Base-by-base conservation (phyloP, 2,113 vertebrate genomes). In the Myrmecophaga tridactyla region DNA sequence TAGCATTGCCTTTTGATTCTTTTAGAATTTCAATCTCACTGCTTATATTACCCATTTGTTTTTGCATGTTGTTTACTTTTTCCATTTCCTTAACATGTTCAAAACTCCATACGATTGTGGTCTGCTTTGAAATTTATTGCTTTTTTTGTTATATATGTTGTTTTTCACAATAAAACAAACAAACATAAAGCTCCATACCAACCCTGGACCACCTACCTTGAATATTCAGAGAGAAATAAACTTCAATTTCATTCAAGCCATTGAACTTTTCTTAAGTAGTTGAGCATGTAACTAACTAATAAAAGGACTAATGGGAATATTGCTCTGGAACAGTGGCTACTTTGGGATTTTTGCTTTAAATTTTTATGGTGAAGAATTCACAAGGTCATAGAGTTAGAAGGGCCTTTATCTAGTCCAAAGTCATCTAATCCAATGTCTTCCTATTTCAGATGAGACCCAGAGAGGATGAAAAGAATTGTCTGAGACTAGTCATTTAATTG, bases 361-460 rank as follows among this genome's bases (percentile, higher is more conserved):
- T 12, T 2, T 69, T 88, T 91, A 27, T 29, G 60, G 60, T 27
- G 29, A 11, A 63, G 58, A 60, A 23, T 60, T 23, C 46, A 25
- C 25, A 60, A 60, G 23, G 58, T 60, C 58, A 23, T 60, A 70
- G 4, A 84, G 39, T 62, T 18, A 78, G 48, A 82, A 86, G 80
- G 20, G 56, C 29, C 51, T 73, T 80, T 85, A 53, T 93, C 75
- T 86, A 48, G 46, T 48, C 46, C 46, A 48, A 48, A 7, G 31
- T 39, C 46, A 78, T 89, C 46, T 82, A 88, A 58, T 88, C 11
- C 77, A 88, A 96, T 77, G 62, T 72, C 25, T 36, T 53, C 2
- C 58, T 88, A 85, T 78, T 94, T 95, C 46, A 86, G 15, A 20
- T 89, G 75, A 90, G 85, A 81, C 31, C 5, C 81, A 80, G 58